These are phyloP conservation scores for Phodopus roborovskii DNA, from an alignment of 2,113 vertebrate genomes.

Conservation along the genomic window DNA sequence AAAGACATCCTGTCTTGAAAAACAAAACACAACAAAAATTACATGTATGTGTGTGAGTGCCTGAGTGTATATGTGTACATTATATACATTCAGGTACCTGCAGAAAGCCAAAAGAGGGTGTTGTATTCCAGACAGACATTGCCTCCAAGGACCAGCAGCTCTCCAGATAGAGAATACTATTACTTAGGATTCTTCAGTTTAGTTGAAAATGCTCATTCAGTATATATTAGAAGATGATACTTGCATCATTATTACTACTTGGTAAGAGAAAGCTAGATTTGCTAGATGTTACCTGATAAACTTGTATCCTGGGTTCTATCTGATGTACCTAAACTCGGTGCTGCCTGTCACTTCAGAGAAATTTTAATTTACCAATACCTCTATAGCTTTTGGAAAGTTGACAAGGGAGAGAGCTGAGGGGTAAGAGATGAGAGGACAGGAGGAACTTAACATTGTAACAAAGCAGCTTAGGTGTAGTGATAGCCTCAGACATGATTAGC, in stretches of 20 bases:
- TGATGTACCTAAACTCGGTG: conserved; percentile 13
- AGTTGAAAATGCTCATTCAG: conserved; percentile 1
- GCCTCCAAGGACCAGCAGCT: not conserved
- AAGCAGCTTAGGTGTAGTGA: not conserved
- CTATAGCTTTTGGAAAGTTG: conserved; percentile 38
- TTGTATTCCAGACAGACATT: not conserved
- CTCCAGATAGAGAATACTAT: not conserved
- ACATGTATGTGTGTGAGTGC: not conserved
- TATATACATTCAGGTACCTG: not conserved
- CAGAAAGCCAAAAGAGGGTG: not conserved
- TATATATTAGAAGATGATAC: not conserved
- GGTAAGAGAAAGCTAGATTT: conserved; percentile 30
- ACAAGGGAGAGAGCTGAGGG: conserved; percentile 11
- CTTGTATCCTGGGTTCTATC: conserved; percentile 17
- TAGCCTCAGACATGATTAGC: not conserved
- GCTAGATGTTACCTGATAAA: not conserved
- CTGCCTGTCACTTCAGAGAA: not conserved
- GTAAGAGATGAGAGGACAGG: not conserved
- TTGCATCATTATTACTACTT: not conserved
- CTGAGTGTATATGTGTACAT: not conserved
- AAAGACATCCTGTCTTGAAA: not conserved
- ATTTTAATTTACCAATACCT: conserved; percentile 40
- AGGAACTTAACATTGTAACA: not conserved
- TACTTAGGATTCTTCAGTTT: conserved; percentile 29
- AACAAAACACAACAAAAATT: not conserved